Evolutionary conservation across 2,113 vertebrate genomes (phyloP), one percentile per base, ranked within the genome.

Genomic region (Salvelinus alpinus): DNA sequence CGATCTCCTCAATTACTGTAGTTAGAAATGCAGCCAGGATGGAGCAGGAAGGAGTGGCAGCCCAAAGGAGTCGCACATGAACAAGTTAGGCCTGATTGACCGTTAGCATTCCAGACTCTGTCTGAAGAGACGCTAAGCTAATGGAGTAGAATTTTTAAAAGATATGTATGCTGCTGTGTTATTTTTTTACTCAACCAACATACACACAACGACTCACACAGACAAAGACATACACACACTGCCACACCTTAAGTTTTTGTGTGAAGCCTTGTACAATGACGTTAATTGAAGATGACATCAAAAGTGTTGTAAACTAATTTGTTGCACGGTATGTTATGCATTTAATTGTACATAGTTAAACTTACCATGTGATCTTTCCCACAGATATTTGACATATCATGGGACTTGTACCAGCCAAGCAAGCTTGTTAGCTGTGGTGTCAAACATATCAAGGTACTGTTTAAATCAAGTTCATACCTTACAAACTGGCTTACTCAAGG

Each of bases 311-410:
- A 44, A 44, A 44, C 38, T 9, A 2, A 44, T 44, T 47, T 44
- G 67, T 69, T 22, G 22, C 14, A 54, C 24, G 8, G 70, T 29
- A 29, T 29, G 5, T 71, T 20, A 5, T 11, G 29, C 18, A n/a
- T 64, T 64, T 64, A n/a, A 25, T 24, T 64, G 60, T 25, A 47
- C 1, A 34, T 1, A 48, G 5, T 70, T 34, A 44, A 34, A n/a
- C 22, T 48, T 22, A 8, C n/a, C 8, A 31, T 60, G 11, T 73
- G 3, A 64, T 84, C 34, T 64, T 86, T 74, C 18, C 78, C 73
- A 64, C 93, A 98, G 96, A 97, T 98, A 94, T 98, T 97, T 93
- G 96, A 98, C 93, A 96, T 98, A 91, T 96, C 96, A 71, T 98
- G 96, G 96, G 96, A 98, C 93, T 92, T 97, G 88, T 97, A 97